Percentiles rank a stretch among this genome's conserved stretches.
Evolutionary conservation across 2,113 vertebrate species (phyloP).

Genomic region (Todiramphus saurophagus): DNA sequence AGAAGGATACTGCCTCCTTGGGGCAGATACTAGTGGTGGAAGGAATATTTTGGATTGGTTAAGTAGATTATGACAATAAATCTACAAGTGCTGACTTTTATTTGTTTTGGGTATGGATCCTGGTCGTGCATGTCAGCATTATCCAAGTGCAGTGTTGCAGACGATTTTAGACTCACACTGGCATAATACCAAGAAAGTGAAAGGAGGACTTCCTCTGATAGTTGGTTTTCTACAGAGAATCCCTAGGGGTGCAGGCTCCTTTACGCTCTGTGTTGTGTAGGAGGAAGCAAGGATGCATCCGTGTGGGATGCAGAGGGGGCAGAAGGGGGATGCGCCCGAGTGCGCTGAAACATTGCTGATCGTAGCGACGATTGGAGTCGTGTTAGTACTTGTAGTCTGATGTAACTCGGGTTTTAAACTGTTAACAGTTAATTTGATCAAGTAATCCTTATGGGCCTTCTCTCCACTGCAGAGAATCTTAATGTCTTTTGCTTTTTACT

Average conservation of each 20-base stretch:
- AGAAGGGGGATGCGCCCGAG: background rate
- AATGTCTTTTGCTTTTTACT: background rate
- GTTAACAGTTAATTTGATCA: background rate
- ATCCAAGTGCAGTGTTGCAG: background rate
- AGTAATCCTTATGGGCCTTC: background rate
- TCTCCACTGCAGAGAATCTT: background rate
- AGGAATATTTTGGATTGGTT: background rate
- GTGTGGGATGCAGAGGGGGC: background rate
- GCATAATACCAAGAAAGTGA: background rate
- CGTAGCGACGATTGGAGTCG: background rate
- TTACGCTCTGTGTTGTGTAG: background rate
- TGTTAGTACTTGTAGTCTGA: background rate
- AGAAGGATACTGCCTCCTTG: background rate
- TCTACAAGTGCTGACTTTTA: background rate
- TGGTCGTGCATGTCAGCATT: background rate
- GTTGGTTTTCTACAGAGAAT: background rate
- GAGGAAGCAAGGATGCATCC: background rate
- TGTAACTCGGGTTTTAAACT: background rate
- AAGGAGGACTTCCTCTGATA: constrained; percentile 6
- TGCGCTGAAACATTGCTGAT: background rate
- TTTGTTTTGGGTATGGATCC: background rate
- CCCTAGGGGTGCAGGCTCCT: background rate
- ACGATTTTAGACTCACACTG: background rate
- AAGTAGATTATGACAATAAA: background rate
- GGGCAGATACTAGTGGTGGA: background rate